These are phyloP conservation scores for Dolomedes plantarius DNA, from an alignment of 2,888 invertebrate genomes.

Conservation along the genomic window DNA sequence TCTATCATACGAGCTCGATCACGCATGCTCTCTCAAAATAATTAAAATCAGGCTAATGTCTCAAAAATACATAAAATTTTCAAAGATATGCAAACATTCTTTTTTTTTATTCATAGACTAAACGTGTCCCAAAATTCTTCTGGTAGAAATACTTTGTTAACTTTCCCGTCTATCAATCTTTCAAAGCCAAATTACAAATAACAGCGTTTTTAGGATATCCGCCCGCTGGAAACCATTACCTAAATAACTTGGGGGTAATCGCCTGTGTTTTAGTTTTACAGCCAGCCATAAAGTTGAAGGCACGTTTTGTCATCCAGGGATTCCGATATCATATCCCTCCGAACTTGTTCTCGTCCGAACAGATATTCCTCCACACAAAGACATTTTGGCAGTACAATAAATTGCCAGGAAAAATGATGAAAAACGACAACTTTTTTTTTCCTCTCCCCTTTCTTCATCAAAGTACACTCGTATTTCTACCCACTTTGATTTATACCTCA, in stretches of 20 bases:
- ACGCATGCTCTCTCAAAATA: too few relatives aligned
- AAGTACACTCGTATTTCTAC: too few relatives aligned
- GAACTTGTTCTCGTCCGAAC: not conserved
- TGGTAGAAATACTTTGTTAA: not conserved
- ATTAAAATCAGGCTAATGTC: too few relatives aligned
- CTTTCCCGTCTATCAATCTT: not conserved
- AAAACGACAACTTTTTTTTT: too few relatives aligned
- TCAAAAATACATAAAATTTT: too few relatives aligned
- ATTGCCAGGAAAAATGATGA: not conserved
- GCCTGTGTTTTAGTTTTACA: conserved; percentile 1
- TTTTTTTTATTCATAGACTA: too few relatives aligned
- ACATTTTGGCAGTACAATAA: not conserved
- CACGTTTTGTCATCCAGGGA: not conserved
- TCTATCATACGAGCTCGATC: too few relatives aligned
- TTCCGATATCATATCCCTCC: not conserved
- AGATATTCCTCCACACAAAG: not conserved
- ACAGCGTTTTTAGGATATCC: not conserved
- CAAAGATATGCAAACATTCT: too few relatives aligned
- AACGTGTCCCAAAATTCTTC: too few relatives aligned
- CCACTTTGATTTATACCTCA: too few relatives aligned
- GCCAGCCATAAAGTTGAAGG: not conserved
- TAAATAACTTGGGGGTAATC: not conserved
- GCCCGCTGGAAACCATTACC: not conserved
- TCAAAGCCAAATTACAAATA: not conserved
- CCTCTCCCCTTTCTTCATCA: too few relatives aligned